Evolutionary conservation across 23 tunicate species (phyloP).

Genomic region (Phallusia fumigata): DNA sequence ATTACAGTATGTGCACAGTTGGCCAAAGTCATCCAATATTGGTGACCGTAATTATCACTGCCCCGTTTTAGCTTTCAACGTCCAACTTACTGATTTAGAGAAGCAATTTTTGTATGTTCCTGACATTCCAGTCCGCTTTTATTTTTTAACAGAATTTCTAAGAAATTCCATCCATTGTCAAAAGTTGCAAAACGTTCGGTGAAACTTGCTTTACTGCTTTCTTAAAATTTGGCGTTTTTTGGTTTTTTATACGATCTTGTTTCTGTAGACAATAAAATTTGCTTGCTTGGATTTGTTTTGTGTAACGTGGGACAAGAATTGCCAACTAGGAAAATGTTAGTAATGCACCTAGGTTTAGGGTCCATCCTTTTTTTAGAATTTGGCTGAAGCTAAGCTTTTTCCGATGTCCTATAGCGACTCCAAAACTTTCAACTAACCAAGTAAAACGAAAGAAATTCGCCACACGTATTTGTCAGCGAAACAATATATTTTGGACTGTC

Average conservation of each 20-base stretch:
- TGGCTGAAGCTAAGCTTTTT: no score
- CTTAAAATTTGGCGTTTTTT: neutral
- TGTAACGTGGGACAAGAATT: neutral
- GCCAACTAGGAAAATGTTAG: no score
- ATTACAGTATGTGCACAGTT: neutral
- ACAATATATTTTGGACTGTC: no score
- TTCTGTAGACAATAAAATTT: conserved; percentile 10
- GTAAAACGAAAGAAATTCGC: no score
- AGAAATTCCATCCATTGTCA: conserved; percentile 6
- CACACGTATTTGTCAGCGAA: no score
- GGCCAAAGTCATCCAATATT: neutral
- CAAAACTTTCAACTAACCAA: no score
- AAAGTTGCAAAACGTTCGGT: neutral
- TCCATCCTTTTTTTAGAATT: no score
- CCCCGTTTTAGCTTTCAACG: neutral
- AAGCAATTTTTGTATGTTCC: neutral
- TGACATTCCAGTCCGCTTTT: conserved; percentile 1
- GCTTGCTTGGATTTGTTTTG: conserved; percentile 1
- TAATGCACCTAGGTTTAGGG: no score
- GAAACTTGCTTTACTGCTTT: conserved; percentile 2
- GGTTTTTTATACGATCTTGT: conserved; percentile 5
- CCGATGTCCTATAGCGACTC: no score
- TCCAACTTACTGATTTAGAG: neutral
- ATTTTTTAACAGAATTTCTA: neutral
- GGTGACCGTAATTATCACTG: conserved; percentile 3